phyloP scores from a whole-genome alignment of 2,888 invertebrate species.

The Lapara coniferarum region DNA sequence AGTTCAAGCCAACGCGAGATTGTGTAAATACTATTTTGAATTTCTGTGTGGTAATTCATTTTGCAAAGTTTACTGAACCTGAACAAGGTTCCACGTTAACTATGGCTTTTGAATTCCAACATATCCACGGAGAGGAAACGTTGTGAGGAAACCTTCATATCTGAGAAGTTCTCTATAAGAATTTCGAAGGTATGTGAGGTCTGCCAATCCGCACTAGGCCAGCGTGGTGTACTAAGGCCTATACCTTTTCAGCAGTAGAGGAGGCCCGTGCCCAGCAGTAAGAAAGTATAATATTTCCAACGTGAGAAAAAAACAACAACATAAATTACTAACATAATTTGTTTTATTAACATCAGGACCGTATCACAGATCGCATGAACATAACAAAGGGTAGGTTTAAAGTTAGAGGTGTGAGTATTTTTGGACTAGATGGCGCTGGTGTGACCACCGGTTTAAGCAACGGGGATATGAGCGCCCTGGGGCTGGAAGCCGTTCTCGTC shows the following conservation, averaged over 20 bases:
- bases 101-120: too few relatives aligned
- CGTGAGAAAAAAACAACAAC: slow-evolving; percentile 36
- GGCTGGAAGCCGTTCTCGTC: slow-evolving; percentile 82
- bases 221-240: too few relatives aligned
- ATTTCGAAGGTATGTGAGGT: too few relatives aligned
- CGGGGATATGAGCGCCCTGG: slow-evolving; percentile 63
- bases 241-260: too few relatives aligned
- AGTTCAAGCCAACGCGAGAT: not conserved
- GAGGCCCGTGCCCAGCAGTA: too few relatives aligned
- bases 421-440: slow-evolving; percentile 61
- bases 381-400: slow-evolving; percentile 47
- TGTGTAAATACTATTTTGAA: slow-evolving; percentile 2
- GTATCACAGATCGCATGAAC: slow-evolving; percentile 77
- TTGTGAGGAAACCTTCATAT: too few relatives aligned
- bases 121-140: too few relatives aligned
- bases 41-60: slow-evolving; percentile 7
- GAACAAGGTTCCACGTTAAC: slow-evolving; percentile 22
- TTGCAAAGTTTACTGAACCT: not conserved
- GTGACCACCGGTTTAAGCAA: slow-evolving; percentile 40
- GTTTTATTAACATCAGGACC: slow-evolving; percentile 68
- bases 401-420: slow-evolving; percentile 56
- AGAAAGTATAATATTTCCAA: not conserved
- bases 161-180: too few relatives aligned
- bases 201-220: too few relatives aligned
- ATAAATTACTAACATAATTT: slow-evolving; percentile 57